Evolutionary conservation across 2,888 invertebrate genomes (phyloP).

Genomic region (Synergus itoensis): DNA sequence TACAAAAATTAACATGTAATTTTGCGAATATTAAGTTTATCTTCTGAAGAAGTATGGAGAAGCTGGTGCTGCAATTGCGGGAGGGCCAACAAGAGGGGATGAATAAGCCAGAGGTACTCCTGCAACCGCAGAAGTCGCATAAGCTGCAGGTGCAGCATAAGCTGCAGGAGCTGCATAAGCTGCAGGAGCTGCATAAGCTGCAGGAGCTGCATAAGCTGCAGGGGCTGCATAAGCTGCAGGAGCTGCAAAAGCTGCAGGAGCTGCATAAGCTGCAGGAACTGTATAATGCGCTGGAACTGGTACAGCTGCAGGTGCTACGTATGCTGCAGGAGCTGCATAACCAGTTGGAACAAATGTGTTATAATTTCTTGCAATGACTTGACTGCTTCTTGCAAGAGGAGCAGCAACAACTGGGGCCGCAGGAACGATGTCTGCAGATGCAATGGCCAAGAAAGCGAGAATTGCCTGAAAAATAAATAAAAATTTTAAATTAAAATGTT

Average conservation of each 20-base stretch:
- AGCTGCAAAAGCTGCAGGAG: constrained; percentile 56
- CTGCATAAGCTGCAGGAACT: constrained; percentile 64
- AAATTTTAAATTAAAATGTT: background rate
- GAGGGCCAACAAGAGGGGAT: constrained; percentile 45
- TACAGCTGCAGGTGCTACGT: constrained; percentile 69
- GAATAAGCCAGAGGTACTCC: constrained; percentile 52
- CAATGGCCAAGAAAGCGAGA: constrained; percentile 75
- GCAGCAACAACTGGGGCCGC: constrained; percentile 72
- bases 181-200: constrained; percentile 66
- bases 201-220: constrained; percentile 24
- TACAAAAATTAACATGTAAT: background rate
- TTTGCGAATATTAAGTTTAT: background rate
- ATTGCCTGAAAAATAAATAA: constrained; percentile 66
- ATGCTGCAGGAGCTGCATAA: constrained; percentile 79
- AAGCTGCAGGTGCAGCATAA: constrained; percentile 47
- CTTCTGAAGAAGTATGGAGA: background rate
- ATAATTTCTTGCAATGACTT: constrained; percentile 83
- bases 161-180: constrained; percentile 63
- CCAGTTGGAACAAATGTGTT: constrained; percentile 81
- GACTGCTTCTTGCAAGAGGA: constrained; percentile 83
- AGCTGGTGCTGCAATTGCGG: background rate
- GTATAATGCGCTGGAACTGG: constrained; percentile 60
- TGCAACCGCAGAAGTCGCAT: constrained; percentile 45
- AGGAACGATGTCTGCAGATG: constrained; percentile 72
- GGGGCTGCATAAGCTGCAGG: constrained; percentile 69